Conservation (phyloP, 2,797 vertebrate genomes). For the Pelodytes ibericus region DNA sequence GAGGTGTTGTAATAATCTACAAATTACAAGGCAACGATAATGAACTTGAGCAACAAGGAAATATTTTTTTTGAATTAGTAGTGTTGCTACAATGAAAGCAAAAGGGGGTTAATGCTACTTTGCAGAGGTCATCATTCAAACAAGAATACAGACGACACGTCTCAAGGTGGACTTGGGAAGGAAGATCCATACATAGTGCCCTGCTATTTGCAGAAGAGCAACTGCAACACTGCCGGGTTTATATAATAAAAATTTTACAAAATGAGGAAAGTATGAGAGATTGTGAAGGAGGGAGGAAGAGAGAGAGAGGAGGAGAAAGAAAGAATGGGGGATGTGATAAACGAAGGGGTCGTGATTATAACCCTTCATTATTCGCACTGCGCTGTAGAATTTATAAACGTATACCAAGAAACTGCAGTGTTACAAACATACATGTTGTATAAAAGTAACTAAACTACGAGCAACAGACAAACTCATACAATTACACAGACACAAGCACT, state of each 20-base stretch:
- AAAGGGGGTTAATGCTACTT: conserved; percentile 2
- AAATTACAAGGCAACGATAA: too few species aligned
- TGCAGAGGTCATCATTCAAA: neutral
- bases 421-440: conserved; percentile 12
- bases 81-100: neutral
- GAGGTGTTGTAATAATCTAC: too few species aligned
- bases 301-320: conserved; percentile 10
- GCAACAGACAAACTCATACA: neutral
- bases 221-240: conserved; percentile 37
- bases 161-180: conserved; percentile 9
- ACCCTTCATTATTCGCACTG: conserved; percentile 44
- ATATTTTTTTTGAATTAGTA: neutral
- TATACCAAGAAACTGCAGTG: conserved; percentile 40
- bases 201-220: neutral
- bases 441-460: neutral
- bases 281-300: conserved; percentile 27
- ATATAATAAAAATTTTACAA: conserved; percentile 40
- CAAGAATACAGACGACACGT: conserved; percentile 13
- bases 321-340: conserved; percentile 38
- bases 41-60: too few species aligned
- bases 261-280: conserved; percentile 17
- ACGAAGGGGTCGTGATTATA: conserved; percentile 41
- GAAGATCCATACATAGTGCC: neutral
- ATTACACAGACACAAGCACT: neutral
- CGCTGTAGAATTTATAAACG: conserved; percentile 23